Base-by-base conservation (phyloP, 2,888 invertebrate species). In the Coremacera marginata region DNA sequence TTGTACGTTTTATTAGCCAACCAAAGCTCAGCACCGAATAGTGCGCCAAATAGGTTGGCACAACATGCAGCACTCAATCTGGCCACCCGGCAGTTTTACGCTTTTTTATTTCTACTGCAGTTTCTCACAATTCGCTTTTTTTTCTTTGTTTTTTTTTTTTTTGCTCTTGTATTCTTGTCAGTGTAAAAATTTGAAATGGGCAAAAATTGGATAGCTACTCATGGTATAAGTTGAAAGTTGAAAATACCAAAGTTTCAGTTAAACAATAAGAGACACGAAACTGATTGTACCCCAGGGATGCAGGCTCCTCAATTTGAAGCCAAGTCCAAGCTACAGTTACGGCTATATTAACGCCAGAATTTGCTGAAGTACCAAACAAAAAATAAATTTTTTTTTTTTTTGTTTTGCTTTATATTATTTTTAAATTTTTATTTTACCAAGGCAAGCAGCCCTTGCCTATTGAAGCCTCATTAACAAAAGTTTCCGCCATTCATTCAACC, bases 381-480 rank as follows among this genome's bases (percentile, higher is more conserved):
- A 27, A 70, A 1, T n/a, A n/a, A n/a, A n/a, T n/a, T n/a, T n/a
- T n/a, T 71, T 14, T 25, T 49, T 25, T 60, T 57, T 72, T 72
- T 72, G 44, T 60, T n/a, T 14, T 37, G 14, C 25, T 44, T 34
- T 60, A 60, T 9, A n/a, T 57, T 71, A 16, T 44, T 71, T 57
- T 5, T 19, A 51, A 67, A 16, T 49, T 55, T 34, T 34, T 31
- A 34, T 37, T 71, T 60, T 60, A 14, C 25, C 37, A n/a, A n/a
- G 5, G 55, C 52, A 52, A 71, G 72, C 62, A 62, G 49, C 11
- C 62, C 19, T 14, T 73, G 25, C 62, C 31, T 14, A 34, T 60
- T 55, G 65, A 74, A 74, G 65, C 74, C 74, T 74, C 74, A 74
- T 74, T 74, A 74, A 52, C 55, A 67, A 19, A 67, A 51, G 68